Base-by-base conservation (phyloP, 2,888 invertebrate genomes). In the Andrena bucephala region DNA sequence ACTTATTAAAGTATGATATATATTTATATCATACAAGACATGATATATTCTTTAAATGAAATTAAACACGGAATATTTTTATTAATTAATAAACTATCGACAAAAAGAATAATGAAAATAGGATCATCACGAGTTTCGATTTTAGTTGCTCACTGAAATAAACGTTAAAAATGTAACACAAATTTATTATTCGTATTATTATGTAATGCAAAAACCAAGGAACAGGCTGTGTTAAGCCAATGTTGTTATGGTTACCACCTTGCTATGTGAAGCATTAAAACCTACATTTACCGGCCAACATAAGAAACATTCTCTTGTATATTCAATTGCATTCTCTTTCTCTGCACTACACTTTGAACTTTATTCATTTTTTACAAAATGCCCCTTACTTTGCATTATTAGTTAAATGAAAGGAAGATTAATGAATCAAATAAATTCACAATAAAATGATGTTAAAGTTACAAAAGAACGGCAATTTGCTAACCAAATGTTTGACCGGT, bases 171-270 rank as follows among this genome's bases (percentile, higher is more conserved):
- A 50, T 66, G 33, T 42, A 54, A 52, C 60, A 52, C 48, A 50
- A n/a, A 27, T 75, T 66, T 65, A 54, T 74, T 54, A 57, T 60
- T 71, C n/a, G n/a, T 60, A 80, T 85, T 80, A 87, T 88, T 72
- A 71, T 80, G 63, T 33, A 77, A 80, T 60, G 72, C 59, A 77
- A 72, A 79, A 83, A 72, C 77, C 74, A 84, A 82, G 59, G 72
- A 83, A 78, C 62, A 79, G 83, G 84, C 81, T 71, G 77, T 91
- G 91, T 93, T 93, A 88, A 91, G 89, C 91, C 93, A 91, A 93
- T 93, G 82, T 90, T 91, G 93, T 92, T 91, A 93, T 90, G 91
- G 91, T 91, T 89, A 93, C 92, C 82, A 81, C 73, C 83, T 85
- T 86, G 50, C 88, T 84, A 59, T 81, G 67, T 69, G 72, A 80